Evolutionary conservation across 2,888 invertebrate species (phyloP).

Genomic region (Caenorhabditis japonica): DNA sequence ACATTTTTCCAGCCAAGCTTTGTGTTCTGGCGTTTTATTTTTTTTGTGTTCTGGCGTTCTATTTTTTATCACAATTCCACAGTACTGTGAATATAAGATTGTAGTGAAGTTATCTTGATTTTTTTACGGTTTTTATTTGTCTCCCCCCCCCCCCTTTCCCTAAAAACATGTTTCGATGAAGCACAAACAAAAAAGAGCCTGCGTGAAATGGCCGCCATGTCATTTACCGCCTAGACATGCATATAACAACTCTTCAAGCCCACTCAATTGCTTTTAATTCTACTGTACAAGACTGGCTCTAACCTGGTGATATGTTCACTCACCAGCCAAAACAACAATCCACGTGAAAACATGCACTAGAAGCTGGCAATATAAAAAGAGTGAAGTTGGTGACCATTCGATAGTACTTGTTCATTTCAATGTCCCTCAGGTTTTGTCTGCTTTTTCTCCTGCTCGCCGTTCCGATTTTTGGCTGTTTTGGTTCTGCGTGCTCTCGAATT

Average conservation of each 20-base stretch:
- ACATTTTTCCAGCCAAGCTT: too few species aligned
- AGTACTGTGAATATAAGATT: too few species aligned
- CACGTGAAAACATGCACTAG: slow-evolving; percentile 22
- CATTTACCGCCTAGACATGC: background rate
- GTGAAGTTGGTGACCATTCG: slow-evolving; percentile 5
- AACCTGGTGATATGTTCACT: slow-evolving; percentile 30
- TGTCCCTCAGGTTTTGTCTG: slow-evolving; percentile 17
- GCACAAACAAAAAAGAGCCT: background rate
- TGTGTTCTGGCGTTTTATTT: too few species aligned
- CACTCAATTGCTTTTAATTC: slow-evolving; percentile 1
- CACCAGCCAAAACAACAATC: slow-evolving; percentile 45
- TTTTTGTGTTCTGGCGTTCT: too few species aligned
- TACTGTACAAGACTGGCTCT: slow-evolving; percentile 30
- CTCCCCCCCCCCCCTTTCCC: too few species aligned
- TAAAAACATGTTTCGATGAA: slow-evolving; percentile 40
- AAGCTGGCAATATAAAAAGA: slow-evolving; percentile 35
- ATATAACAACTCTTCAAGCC: background rate
- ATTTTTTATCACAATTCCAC: too few species aligned
- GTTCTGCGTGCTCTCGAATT: slow-evolving; percentile 25
- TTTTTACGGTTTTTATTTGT: slow-evolving; percentile 29
- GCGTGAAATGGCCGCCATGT: slow-evolving; percentile 18
- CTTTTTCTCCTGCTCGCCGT: slow-evolving; percentile 25
- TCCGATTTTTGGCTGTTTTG: slow-evolving; percentile 25
- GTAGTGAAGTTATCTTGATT: slow-evolving; percentile 20
- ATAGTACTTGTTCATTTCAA: slow-evolving; percentile 1